Evolutionary conservation across 2,888 invertebrate genomes (phyloP).

Genomic region (Copidosoma aretas): DNA sequence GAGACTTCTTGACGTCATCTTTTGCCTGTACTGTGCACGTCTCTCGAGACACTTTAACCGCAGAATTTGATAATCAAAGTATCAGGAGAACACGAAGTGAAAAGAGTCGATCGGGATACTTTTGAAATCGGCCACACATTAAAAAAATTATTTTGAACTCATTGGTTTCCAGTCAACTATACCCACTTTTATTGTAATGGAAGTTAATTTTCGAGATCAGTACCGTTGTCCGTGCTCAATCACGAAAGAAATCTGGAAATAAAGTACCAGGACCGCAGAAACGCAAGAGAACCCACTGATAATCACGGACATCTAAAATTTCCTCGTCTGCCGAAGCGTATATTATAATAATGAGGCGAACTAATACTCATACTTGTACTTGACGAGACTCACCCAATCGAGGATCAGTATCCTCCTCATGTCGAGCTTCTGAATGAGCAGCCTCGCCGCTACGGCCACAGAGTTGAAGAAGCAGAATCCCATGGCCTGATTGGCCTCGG

Average conservation of each 20-base stretch:
- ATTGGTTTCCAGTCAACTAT: no score
- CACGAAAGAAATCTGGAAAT: no score
- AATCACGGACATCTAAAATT: neutral
- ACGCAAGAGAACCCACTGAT: neutral
- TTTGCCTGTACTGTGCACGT: no score
- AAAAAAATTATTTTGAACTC: no score
- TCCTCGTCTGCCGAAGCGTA: neutral
- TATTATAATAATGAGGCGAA: no score
- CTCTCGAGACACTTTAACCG: neutral
- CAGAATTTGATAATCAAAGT: neutral
- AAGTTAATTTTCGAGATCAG: no score
- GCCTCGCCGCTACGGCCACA: conserved; percentile 91
- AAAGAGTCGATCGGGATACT: no score
- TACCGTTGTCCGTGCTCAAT: no score
- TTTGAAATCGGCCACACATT: no score
- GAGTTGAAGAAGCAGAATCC: conserved; percentile 99
- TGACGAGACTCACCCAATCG: conserved; percentile 91
- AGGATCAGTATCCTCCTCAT: conserved; percentile 91
- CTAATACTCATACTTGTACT: no score
- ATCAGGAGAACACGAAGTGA: conserved; percentile 16
- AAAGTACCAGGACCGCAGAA: neutral
- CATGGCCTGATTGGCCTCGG: conserved; percentile 96
- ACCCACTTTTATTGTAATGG: no score
- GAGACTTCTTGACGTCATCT: no score
- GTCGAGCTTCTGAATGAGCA: conserved; percentile 83